Evolutionary conservation across 2,888 invertebrate species (phyloP).

Genomic region (Actias luna): DNA sequence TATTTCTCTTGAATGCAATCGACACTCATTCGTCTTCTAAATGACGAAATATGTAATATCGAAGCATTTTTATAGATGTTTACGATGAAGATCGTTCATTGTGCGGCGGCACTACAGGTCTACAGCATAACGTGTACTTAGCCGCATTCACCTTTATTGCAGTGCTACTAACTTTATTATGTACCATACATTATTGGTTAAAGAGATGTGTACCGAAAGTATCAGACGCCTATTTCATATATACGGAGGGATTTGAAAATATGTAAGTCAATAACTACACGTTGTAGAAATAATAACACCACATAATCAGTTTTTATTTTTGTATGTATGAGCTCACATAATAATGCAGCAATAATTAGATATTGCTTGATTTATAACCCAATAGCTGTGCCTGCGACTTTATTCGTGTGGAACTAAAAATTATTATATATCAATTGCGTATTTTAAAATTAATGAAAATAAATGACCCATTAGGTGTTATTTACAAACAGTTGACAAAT

Average conservation of each 20-base stretch:
- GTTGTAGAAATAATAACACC: neutral
- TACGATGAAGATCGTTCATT: constrained; percentile 68
- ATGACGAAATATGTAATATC: neutral
- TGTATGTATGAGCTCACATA: too few relatives aligned
- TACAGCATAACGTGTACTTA: constrained; percentile 57
- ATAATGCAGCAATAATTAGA: too few relatives aligned
- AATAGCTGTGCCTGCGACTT: too few relatives aligned
- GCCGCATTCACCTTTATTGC: constrained; percentile 62
- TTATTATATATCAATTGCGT: too few relatives aligned
- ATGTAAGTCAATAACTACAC: constrained; percentile 44
- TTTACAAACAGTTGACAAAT: too few relatives aligned
- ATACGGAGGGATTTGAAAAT: constrained; percentile 65
- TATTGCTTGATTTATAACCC: too few relatives aligned
- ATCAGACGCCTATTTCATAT: constrained; percentile 71
- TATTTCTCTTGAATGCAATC: too few relatives aligned
- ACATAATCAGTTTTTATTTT: too few relatives aligned
- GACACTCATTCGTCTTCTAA: too few relatives aligned
- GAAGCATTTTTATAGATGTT: constrained; percentile 45
- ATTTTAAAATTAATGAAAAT: too few relatives aligned
- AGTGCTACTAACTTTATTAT: constrained; percentile 55
- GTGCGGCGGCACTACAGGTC: constrained; percentile 46
- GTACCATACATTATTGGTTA: constrained; percentile 67
- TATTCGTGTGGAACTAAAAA: too few relatives aligned
- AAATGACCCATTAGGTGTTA: too few relatives aligned
- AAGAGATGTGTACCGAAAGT: constrained; percentile 68